These are phyloP conservation scores for Callocephalon fimbriatum DNA, from an alignment of 2,113 vertebrate species.

Conservation along the genomic window DNA sequence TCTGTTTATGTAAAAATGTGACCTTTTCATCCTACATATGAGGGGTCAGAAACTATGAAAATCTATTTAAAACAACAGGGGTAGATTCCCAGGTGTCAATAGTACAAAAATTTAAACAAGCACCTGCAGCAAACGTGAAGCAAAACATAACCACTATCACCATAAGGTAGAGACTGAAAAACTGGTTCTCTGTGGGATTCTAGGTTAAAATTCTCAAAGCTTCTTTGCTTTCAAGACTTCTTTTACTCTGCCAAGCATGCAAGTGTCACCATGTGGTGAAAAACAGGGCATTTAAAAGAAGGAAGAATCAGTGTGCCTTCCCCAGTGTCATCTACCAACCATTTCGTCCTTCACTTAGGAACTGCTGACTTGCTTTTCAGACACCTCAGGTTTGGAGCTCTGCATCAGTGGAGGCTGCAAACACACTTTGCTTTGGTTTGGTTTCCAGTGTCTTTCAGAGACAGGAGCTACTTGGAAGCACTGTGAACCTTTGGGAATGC, in stretches of 20 bases:
- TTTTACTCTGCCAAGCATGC: neutral
- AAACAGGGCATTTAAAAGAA: neutral
- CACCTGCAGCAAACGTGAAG: neutral
- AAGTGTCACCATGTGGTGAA: neutral
- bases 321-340: neutral
- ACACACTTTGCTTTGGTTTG: neutral
- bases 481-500: neutral
- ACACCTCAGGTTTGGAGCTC: neutral
- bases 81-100: neutral
- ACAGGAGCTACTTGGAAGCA: neutral
- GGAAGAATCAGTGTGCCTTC: neutral
- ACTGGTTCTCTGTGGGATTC: neutral
- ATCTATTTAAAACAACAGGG: neutral
- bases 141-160: neutral
- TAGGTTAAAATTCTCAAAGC: neutral
- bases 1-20: neutral
- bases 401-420: neutral
- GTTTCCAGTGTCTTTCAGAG: neutral
- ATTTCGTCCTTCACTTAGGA: neutral
- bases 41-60: neutral
- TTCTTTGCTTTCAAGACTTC: neutral
- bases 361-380: neutral
- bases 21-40: accelerated
- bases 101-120: neutral
- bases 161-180: neutral